Evolutionary conservation across 2,888 invertebrate genomes (phyloP).

Genomic region (Thecophora atra): DNA sequence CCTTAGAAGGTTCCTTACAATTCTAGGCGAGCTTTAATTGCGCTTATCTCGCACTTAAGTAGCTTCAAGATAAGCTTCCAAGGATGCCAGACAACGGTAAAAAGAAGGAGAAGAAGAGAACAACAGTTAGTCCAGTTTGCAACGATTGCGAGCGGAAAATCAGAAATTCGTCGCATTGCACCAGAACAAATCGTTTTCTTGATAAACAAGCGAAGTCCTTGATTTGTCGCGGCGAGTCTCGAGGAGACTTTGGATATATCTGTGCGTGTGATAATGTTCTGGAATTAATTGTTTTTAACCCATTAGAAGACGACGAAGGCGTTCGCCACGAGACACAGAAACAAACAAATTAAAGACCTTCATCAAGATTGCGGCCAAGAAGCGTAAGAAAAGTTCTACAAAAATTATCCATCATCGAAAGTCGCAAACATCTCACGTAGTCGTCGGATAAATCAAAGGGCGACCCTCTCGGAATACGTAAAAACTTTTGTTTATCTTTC

Average conservation of each 20-base stretch:
- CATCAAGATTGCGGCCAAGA: background rate
- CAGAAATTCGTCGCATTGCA: background rate
- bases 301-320: background rate
- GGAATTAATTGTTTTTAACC: background rate
- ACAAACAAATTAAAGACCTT: background rate
- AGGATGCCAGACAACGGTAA: background rate
- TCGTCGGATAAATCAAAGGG: too few species aligned
- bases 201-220: slow-evolving; percentile 4
- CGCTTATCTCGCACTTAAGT: slow-evolving; percentile 34
- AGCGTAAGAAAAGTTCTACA: too few species aligned
- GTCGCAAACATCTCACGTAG: too few species aligned
- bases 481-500: too few species aligned
- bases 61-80: slow-evolving; percentile 29
- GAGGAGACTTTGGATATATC: background rate
- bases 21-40: slow-evolving; percentile 29
- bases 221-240: background rate
- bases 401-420: too few species aligned
- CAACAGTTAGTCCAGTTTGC: background rate
- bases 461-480: too few species aligned
- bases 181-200: slow-evolving; percentile 27
- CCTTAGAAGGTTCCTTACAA: background rate
- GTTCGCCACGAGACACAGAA: background rate
- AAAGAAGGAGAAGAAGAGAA: slow-evolving; percentile 2
- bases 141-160: background rate
- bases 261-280: too few species aligned